These are phyloP conservation scores for Pomacea maculata DNA, from an alignment of 1,140 invertebrate species.

Conservation along the genomic window DNA sequence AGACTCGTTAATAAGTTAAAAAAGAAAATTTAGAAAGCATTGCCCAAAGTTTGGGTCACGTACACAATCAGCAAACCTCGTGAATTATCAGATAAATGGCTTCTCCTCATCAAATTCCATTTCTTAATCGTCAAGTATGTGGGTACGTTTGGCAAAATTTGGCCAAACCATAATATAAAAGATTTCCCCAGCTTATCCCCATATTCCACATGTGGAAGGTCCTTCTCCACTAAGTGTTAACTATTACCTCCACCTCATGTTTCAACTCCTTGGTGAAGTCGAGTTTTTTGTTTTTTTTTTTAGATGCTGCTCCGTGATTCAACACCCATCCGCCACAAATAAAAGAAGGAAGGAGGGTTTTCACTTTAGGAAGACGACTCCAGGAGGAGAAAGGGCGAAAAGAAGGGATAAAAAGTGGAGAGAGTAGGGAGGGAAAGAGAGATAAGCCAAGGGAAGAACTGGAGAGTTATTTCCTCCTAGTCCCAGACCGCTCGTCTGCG, in stretches of 20 bases:
- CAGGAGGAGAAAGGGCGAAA: not conserved
- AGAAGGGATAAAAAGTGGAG: not conserved
- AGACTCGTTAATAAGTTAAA: not conserved
- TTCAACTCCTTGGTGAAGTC: too few species aligned
- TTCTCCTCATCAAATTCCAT: not conserved
- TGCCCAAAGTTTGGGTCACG: too few species aligned
- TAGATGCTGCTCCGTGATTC: not conserved
- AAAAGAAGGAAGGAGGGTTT: slow-evolving; percentile 2
- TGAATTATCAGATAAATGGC: not conserved
- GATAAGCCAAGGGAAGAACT: not conserved
- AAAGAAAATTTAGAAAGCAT: not conserved
- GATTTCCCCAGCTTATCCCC: too few species aligned
- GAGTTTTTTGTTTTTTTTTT: not conserved
- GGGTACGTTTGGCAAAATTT: too few species aligned
- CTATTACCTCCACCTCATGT: too few species aligned
- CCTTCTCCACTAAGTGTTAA: too few species aligned
- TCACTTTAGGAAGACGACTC: not conserved
- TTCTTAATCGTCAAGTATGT: too few species aligned
- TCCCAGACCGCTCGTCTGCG: too few species aligned
- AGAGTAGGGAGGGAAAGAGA: not conserved
- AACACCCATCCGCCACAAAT: not conserved
- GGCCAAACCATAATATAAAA: too few species aligned
- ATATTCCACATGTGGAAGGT: too few species aligned
- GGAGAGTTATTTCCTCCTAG: not conserved
- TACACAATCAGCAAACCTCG: too few species aligned